These are phyloP conservation scores for Phrynocephalus guinanensis DNA, from an alignment of 2,797 vertebrate species.

Conservation along the genomic window DNA sequence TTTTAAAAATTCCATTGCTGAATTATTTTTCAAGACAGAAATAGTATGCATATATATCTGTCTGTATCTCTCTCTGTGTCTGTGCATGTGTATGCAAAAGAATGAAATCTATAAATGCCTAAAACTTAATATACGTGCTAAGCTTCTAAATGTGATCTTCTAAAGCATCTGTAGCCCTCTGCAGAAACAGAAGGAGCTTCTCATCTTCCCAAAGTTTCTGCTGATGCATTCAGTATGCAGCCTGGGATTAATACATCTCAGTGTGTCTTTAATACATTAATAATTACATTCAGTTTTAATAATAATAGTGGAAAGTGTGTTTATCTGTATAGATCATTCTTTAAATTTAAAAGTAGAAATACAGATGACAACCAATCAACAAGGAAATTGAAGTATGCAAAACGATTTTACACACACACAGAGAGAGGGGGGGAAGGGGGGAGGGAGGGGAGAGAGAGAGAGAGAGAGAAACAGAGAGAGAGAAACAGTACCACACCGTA, in stretches of 20 bases:
- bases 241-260: conserved; percentile 28
- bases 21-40: conserved; percentile 28
- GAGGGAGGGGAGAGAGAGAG: no score
- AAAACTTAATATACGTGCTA: conserved; percentile 38
- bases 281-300: conserved; percentile 14
- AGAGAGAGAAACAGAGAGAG: no score
- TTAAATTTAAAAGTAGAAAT: background rate
- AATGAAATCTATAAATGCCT: background rate
- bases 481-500: background rate
- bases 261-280: conserved; percentile 21
- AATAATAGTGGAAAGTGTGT: background rate
- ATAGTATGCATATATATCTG: background rate
- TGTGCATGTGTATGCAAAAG: conserved; percentile 15
- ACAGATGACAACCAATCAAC: background rate
- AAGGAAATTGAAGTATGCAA: background rate
- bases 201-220: conserved; percentile 47
- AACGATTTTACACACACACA: background rate
- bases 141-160: conserved; percentile 47
- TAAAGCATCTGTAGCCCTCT: conserved; percentile 26
- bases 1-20: conserved; percentile 33
- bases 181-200: conserved; percentile 41
- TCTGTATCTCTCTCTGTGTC: background rate
- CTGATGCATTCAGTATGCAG: background rate
- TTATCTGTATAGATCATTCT: background rate
- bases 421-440: no score